These are phyloP conservation scores for Exocentrus adspersus DNA, from an alignment of 2,888 invertebrate species.

Conservation along the genomic window DNA sequence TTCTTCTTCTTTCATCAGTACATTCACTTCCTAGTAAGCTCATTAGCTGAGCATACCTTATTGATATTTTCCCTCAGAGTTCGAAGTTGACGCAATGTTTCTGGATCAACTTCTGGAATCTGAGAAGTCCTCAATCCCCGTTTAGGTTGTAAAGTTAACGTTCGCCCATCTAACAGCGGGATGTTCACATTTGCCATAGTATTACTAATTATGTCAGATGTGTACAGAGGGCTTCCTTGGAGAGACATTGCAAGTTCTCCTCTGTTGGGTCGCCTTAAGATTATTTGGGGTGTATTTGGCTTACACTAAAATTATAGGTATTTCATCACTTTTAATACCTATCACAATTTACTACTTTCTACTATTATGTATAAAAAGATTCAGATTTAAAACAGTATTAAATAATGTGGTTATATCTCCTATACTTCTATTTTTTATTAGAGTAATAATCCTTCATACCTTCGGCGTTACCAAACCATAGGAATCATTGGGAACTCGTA, in stretches of 20 bases:
- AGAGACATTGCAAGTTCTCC: conserved; percentile 76
- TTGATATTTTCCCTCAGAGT: conserved; percentile 39
- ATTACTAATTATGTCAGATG: conserved; percentile 64
- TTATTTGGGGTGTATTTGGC: conserved; percentile 70
- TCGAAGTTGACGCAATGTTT: conserved; percentile 65
- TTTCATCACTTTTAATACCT: no score
- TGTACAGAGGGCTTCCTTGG: conserved; percentile 74
- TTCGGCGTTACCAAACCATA: conserved; percentile 57
- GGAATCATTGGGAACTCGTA: no score
- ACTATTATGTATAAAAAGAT: no score
- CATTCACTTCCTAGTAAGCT: no score
- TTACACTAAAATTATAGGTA: conserved; percentile 65
- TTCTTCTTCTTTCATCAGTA: no score
- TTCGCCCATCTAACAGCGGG: conserved; percentile 71
- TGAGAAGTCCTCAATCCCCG: conserved; percentile 62
- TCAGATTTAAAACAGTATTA: no score
- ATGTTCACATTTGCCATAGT: conserved; percentile 74
- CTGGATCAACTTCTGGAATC: conserved; percentile 61
- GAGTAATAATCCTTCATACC: conserved; percentile 46
- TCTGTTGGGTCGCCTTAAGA: conserved; percentile 70
- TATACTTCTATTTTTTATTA: no score
- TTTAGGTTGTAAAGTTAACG: conserved; percentile 72
- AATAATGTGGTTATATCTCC: no score
- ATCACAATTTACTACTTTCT: no score
- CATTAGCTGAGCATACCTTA: conserved; percentile 11